A percentile compares a stretch with the other conserved stretches of the same genome.
phyloP scores from a whole-genome alignment of 2,797 vertebrate species.

The Crax fasciolata region DNA sequence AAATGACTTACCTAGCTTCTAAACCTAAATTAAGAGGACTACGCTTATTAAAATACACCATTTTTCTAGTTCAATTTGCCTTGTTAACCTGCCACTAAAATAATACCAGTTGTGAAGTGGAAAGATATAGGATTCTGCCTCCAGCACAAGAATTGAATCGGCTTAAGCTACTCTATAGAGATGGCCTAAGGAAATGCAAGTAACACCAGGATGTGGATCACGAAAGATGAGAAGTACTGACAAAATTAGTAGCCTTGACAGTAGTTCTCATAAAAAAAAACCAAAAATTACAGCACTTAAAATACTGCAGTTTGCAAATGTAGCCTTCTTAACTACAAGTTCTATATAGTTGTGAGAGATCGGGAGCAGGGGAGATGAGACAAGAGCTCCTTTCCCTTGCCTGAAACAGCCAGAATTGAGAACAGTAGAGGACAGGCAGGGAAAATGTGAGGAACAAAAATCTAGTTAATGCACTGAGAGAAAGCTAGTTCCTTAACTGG shows the following conservation, averaged over 20 bases:
- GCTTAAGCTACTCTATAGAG: not conserved
- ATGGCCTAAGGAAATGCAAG: not conserved
- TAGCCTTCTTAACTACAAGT: not conserved
- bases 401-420: not conserved
- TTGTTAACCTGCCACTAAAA: not conserved
- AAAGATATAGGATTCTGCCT: not conserved
- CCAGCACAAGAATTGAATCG: not conserved
- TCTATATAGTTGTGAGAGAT: not conserved
- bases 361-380: not conserved
- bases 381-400: not conserved
- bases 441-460: not conserved
- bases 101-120: not conserved
- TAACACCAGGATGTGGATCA: not conserved
- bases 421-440: not conserved
- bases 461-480: not conserved
- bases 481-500: not conserved
- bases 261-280: not conserved
- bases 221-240: not conserved
- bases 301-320: not conserved
- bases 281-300: not conserved
- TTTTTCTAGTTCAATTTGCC: not conserved
- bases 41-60: not conserved
- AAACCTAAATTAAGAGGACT: not conserved
- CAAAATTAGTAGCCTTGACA: not conserved
- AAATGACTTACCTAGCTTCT: not conserved